Conservation (phyloP, 2,888 invertebrate species). For the Apamea epomidion region DNA sequence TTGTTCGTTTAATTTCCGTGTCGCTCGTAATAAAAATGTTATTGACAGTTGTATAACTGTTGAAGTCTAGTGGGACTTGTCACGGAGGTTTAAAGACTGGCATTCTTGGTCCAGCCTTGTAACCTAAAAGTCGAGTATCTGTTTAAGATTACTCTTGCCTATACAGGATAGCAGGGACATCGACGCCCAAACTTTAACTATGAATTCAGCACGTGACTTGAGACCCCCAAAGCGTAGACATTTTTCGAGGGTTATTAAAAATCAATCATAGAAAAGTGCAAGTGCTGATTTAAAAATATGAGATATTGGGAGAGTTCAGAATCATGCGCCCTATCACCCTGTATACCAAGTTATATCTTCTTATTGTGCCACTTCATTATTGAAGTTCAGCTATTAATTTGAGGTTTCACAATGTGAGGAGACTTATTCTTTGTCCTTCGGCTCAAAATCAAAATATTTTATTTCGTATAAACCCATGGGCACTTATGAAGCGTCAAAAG, state of each 20-base stretch:
- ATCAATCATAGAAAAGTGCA: neutral
- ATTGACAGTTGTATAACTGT: constrained; percentile 35
- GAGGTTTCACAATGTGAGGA: neutral
- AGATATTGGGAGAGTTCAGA: too few species aligned
- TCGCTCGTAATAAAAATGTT: constrained; percentile 28
- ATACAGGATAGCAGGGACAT: too few species aligned
- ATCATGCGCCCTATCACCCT: neutral
- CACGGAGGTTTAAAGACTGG: neutral
- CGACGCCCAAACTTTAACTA: neutral
- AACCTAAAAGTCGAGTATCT: too few species aligned
- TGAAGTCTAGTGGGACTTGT: neutral
- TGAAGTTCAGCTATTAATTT: neutral
- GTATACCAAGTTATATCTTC: neutral
- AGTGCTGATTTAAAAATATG: neutral
- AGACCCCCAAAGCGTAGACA: neutral
- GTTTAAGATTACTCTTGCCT: neutral
- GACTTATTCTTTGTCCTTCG: neutral
- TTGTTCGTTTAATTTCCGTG: constrained; percentile 51
- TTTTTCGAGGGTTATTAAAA: neutral
- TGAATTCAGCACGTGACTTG: neutral
- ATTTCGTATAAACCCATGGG: too few species aligned
- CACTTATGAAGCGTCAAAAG: too few species aligned
- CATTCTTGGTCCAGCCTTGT: neutral
- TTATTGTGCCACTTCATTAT: neutral
- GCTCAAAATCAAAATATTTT: too few species aligned